Evolutionary conservation across 23 tunicate species (phyloP), one percentile per base, ranked within the genome.

Genomic region (Corella eumyota): DNA sequence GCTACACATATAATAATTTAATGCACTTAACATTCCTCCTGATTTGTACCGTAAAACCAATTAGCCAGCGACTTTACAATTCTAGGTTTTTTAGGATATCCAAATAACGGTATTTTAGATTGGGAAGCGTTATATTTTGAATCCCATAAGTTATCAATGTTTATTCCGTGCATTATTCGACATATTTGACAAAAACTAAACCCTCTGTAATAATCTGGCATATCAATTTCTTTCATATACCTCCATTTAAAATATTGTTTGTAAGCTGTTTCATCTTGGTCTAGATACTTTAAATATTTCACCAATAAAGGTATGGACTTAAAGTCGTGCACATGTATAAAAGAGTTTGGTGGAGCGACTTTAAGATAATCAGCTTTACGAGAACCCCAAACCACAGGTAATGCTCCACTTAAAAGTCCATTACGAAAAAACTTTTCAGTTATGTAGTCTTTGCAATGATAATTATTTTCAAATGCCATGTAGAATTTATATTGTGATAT

Each of bases 211-310:
- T n/a, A n/a, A n/a, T n/a, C n/a, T n/a, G n/a, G n/a, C n/a, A n/a
- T n/a, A n/a, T n/a, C n/a, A n/a, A n/a, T n/a, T n/a, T n/a, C n/a
- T n/a, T n/a, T n/a, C n/a, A n/a, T n/a, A n/a, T n/a, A n/a, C 23
- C 57, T 51, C 57, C 57, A 51, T 5, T 9, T 19, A 51, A 51
- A 51, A 19, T 51, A 51, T 19, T 51, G 22, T 51, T 27, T 51
- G 22, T 51, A 51, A 51, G 57, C 57, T 19, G 57, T 51, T 19
- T 51, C 57, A 27, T 51, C 23, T 51, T 51, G 57, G 23, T 51
- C 57, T 5, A 51, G 57, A 27, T 51, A 19, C 15, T 7, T 51
- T 5, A 51, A 27, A 19, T 51, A 51, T 7, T 51, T 27, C 5
- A 51, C 57, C 23, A 51, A 27, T 19, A n/a, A 27, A 25, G 20